Evolutionary conservation across 2,113 vertebrate genomes (phyloP).

Genomic region (Ceratotherium simum): DNA sequence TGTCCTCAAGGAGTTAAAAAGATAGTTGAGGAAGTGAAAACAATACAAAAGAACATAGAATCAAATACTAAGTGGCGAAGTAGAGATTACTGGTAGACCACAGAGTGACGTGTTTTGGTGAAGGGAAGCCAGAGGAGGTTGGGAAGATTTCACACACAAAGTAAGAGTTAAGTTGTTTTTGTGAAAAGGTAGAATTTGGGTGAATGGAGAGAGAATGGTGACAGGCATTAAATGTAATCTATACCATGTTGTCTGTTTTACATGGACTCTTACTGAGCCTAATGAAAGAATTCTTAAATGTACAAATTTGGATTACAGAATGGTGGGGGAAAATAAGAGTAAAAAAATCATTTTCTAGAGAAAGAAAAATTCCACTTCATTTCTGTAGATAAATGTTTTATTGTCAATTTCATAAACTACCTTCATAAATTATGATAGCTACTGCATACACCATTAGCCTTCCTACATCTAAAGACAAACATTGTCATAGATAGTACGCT

Average conservation of each 20-base stretch:
- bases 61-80: background rate
- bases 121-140: background rate
- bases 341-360: background rate
- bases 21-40: background rate
- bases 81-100: background rate
- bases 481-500: slow-evolving; percentile 20
- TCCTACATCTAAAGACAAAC: slow-evolving; percentile 14
- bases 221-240: background rate
- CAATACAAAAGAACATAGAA: background rate
- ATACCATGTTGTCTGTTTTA: background rate
- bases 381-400: slow-evolving; percentile 35
- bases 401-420: slow-evolving; percentile 29
- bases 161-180: background rate
- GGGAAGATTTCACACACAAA: background rate
- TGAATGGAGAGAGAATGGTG: background rate
- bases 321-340: background rate
- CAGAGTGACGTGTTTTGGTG: background rate
- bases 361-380: slow-evolving; percentile 16
- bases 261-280: background rate
- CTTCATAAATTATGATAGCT: slow-evolving; percentile 29
- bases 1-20: slow-evolving; percentile 5
- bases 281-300: slow-evolving; percentile 3
- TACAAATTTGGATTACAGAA: background rate
- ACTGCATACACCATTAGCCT: slow-evolving; percentile 28
- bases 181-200: background rate